A percentile compares a stretch with the other conserved stretches of the same genome.
phyloP scores from a whole-genome alignment of 2,113 vertebrate genomes.

The Antechinus stuartii region DNA sequence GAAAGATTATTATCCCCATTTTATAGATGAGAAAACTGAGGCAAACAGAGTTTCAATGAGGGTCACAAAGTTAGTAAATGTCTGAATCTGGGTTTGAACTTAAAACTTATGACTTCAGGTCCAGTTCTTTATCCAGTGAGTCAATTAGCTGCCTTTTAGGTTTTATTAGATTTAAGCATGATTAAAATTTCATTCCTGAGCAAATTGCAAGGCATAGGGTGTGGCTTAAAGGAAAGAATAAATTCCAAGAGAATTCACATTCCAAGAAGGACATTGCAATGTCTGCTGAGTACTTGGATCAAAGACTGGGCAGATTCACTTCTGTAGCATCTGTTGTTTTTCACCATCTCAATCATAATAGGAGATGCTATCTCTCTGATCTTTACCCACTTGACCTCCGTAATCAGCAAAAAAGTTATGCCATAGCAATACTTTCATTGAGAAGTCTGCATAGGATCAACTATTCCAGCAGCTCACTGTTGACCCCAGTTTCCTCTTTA shows the following conservation, averaged over 20 bases:
- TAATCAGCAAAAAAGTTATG: background rate
- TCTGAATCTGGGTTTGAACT: background rate
- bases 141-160: background rate
- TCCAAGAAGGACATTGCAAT: background rate
- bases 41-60: background rate
- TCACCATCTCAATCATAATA: slow-evolving; percentile 1
- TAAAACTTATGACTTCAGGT: background rate
- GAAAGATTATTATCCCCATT: background rate
- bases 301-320: background rate
- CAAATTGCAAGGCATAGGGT: background rate
- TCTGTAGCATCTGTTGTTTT: slow-evolving; percentile 3
- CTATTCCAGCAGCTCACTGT: background rate
- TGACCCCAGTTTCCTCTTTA: background rate
- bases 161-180: background rate
- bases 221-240: background rate
- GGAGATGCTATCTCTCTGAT: background rate
- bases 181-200: background rate
- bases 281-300: background rate
- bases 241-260: background rate
- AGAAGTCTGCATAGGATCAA: background rate
- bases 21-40: background rate
- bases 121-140: background rate
- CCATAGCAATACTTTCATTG: background rate
- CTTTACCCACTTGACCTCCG: background rate
- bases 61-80: background rate